A percentile compares a stretch with the other conserved stretches of the same genome.
Conservation (phyloP, 2,113 vertebrate genomes). For the Pollimyrus isidori region DNA sequence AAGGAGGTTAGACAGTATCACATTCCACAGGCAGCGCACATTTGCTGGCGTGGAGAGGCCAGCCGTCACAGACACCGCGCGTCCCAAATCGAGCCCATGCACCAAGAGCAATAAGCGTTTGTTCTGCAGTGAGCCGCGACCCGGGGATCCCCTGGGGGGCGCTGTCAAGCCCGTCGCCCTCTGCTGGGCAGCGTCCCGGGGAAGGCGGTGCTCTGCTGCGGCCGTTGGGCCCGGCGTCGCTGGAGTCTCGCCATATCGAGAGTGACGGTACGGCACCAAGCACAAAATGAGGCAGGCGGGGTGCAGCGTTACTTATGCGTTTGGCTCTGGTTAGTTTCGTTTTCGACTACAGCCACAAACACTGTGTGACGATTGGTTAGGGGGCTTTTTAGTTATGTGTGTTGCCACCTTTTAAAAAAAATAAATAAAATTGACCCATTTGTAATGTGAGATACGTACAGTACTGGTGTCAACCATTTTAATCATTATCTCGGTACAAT, state of each 20-base stretch:
- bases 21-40: slow-evolving; percentile 24
- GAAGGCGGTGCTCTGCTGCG: background rate
- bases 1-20: slow-evolving; percentile 28
- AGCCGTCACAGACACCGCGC: slow-evolving; percentile 25
- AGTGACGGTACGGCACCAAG: slow-evolving; percentile 14
- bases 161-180: slow-evolving; percentile 1
- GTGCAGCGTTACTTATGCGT: background rate
- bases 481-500: background rate
- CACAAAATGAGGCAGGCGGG: slow-evolving; percentile 9
- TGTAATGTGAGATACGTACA: background rate
- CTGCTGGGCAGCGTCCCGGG: background rate
- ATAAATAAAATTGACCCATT: background rate
- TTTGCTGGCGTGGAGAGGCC: slow-evolving; percentile 27
- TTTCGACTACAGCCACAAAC: background rate
- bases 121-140: slow-evolving; percentile 34
- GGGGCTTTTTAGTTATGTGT: background rate
- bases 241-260: background rate
- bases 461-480: background rate
- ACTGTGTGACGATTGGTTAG: background rate
- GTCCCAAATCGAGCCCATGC: slow-evolving; percentile 31
- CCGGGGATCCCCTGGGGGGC: slow-evolving; percentile 18
- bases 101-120: slow-evolving; percentile 43
- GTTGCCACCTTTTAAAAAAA: background rate
- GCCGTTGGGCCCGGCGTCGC: slow-evolving; percentile 23
- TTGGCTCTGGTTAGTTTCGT: background rate